A percentile compares a stretch with the other conserved stretches of the same genome.
Conservation (phyloP, 2,797 vertebrate species). For the Danio albolineatus region DNA sequence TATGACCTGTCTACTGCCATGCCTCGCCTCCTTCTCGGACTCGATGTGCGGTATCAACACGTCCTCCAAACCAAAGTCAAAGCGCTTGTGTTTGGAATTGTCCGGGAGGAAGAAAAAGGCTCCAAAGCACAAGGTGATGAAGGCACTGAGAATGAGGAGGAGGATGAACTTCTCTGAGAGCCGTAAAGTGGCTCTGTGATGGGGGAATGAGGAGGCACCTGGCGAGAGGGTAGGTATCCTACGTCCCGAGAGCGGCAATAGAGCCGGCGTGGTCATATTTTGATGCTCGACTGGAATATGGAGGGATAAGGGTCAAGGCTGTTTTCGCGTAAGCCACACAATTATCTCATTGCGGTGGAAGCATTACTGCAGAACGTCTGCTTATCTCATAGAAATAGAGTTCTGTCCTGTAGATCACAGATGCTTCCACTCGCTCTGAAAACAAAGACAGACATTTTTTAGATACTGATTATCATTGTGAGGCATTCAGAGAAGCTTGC, state of each 20-base stretch:
- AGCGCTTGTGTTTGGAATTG: conserved; percentile 98
- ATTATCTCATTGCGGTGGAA: conserved; percentile 79
- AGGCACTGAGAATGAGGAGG: conserved; percentile 99
- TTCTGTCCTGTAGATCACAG: conserved; percentile 59
- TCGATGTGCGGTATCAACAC: conserved; percentile 97
- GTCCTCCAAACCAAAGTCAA: conserved; percentile 96
- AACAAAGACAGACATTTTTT: conserved; percentile 41
- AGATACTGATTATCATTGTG: not conserved
- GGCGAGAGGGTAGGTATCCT: conserved; percentile 91
- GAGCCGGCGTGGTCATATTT: conserved; percentile 92
- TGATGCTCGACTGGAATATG: conserved; percentile 46
- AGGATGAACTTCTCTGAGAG: conserved; percentile 99
- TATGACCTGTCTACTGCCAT: conserved; percentile 86
- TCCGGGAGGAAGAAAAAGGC: conserved; percentile 99
- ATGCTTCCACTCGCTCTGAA: conserved; percentile 71
- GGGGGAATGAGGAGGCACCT: conserved; percentile 91
- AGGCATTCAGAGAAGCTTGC: conserved; percentile 26
- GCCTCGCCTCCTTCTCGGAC: conserved; percentile 87
- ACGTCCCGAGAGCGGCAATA: conserved; percentile 94
- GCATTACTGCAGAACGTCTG: conserved; percentile 59
- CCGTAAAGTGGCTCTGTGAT: conserved; percentile 94
- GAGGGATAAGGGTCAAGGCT: conserved; percentile 66
- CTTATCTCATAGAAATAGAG: conserved; percentile 61
- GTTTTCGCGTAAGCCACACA: conserved; percentile 56
- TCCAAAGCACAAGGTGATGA: conserved; percentile 98